phyloP scores from a whole-genome alignment of 2,113 vertebrate genomes.

The Dissostichus mawsoni region DNA sequence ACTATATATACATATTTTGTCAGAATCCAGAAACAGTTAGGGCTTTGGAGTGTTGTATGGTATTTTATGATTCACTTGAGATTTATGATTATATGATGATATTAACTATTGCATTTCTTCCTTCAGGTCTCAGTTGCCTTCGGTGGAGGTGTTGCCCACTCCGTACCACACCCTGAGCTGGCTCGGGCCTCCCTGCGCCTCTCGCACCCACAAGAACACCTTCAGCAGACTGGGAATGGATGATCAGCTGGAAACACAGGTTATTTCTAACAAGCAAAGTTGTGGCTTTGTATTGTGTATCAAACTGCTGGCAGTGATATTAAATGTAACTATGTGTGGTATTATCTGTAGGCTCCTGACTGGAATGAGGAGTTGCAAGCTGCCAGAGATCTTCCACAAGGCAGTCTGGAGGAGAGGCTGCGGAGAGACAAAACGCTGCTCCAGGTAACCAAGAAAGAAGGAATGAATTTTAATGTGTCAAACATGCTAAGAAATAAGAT shows the following conservation, averaged over 20 bases:
- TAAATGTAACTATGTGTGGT: neutral
- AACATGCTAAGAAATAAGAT: too few relatives aligned
- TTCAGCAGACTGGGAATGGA: conserved; percentile 82
- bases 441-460: conserved; percentile 74
- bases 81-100: neutral
- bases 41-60: neutral
- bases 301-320: neutral
- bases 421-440: conserved; percentile 83
- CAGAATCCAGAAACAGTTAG: neutral
- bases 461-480: too few relatives aligned
- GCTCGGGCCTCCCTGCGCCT: conserved; percentile 78
- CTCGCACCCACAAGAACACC: conserved; percentile 79
- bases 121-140: conserved; percentile 66
- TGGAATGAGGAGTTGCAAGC: conserved; percentile 89
- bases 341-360: conserved; percentile 79
- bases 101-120: neutral
- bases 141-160: conserved; percentile 76
- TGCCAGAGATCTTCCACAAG: conserved; percentile 83
- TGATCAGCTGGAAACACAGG: conserved; percentile 77
- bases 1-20: neutral
- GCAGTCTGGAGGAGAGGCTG: conserved; percentile 81
- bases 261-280: conserved; percentile 34
- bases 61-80: neutral
- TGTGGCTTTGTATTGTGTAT: neutral
- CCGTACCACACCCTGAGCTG: conserved; percentile 82